Evolutionary conservation across 2,113 vertebrate species (phyloP).

Genomic region (Oryzias melastigma): DNA sequence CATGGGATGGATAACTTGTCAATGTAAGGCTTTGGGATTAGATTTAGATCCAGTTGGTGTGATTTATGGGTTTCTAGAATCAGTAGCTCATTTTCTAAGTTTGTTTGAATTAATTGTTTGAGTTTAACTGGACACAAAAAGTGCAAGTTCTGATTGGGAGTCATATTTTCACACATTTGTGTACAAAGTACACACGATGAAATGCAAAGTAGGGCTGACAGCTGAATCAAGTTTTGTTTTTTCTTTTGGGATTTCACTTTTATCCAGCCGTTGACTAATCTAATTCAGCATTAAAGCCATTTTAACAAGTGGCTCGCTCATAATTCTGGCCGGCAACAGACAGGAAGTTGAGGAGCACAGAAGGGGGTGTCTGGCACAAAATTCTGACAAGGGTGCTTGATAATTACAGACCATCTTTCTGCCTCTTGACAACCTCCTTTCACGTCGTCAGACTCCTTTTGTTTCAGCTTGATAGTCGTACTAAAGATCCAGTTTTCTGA

Average conservation of each 20-base stretch:
- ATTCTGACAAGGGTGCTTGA: constrained; percentile 17
- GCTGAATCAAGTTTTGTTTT: constrained; percentile 14
- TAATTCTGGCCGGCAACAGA: constrained; percentile 46
- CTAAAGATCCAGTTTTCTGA: constrained; percentile 33
- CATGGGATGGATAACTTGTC: no score
- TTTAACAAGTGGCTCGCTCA: constrained; percentile 47
- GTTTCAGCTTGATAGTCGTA: constrained; percentile 50
- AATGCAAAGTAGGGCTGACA: background rate
- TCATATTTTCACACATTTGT: background rate
- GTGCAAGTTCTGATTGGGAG: background rate
- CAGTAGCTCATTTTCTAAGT: no score
- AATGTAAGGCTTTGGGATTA: no score
- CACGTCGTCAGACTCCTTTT: constrained; percentile 36
- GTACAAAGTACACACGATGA: background rate
- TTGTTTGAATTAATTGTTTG: no score
- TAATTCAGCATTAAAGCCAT: constrained; percentile 42
- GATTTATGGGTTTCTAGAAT: no score
- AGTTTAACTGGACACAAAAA: no score
- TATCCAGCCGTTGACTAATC: constrained; percentile 12
- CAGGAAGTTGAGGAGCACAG: constrained; percentile 31
- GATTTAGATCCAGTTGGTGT: no score
- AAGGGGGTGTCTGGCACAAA: constrained; percentile 6
- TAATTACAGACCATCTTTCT: constrained; percentile 45
- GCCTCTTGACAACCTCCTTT: constrained; percentile 14
- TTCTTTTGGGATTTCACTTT: constrained; percentile 36